A percentile compares a stretch with the other conserved stretches of the same genome.
These are phyloP conservation scores for Pachycephus smyrnensis DNA, from an alignment of 2,888 invertebrate species.

Conservation along the genomic window DNA sequence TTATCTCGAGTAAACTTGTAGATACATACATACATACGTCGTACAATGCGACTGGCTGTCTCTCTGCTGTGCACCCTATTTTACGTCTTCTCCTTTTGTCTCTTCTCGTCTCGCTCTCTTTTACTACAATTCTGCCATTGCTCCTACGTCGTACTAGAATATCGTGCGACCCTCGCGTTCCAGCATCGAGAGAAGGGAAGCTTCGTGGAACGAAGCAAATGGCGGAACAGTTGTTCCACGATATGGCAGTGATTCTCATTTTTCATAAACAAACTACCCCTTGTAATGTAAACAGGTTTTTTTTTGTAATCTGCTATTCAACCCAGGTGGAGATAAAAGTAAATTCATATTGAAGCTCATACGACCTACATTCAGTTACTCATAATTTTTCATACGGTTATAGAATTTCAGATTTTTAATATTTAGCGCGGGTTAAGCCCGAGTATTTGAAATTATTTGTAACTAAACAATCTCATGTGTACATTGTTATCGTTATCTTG, in stretches of 20 bases:
- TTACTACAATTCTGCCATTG: background rate
- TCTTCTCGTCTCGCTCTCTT: background rate
- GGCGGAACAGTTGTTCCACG: background rate
- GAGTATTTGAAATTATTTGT: background rate
- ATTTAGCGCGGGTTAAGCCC: background rate
- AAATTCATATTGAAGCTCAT: too few species aligned
- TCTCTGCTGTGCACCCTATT: background rate
- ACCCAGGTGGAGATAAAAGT: background rate
- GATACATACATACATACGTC: conserved; percentile 22
- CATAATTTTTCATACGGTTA: background rate
- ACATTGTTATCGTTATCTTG: background rate
- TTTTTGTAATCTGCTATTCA: background rate
- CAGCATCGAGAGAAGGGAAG: background rate
- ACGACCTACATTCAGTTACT: background rate
- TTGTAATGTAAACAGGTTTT: background rate
- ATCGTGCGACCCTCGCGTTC: background rate
- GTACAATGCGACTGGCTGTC: conserved; percentile 36
- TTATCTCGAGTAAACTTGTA: conserved; percentile 56
- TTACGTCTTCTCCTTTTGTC: background rate
- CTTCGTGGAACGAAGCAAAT: background rate
- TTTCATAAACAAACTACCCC: background rate
- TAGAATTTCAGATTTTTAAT: background rate
- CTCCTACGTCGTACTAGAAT: background rate
- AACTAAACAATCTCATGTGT: background rate
- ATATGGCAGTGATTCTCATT: background rate